These are phyloP conservation scores for Anas platyrhynchos DNA, from an alignment of 2,113 vertebrate species.

Conservation along the genomic window DNA sequence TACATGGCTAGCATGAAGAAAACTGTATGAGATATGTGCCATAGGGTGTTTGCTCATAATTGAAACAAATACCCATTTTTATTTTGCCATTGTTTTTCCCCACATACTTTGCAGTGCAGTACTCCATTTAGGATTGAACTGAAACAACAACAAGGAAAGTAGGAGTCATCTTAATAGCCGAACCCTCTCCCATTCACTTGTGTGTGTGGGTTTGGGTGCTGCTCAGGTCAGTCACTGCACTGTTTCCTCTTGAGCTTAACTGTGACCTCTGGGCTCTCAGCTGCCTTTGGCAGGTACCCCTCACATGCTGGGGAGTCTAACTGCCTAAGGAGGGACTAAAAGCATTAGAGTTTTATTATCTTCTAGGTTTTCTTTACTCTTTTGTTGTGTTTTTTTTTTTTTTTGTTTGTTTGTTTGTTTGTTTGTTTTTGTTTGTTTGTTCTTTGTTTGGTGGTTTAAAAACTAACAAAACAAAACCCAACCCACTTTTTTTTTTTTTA, in stretches of 20 bases:
- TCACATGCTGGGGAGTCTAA: neutral
- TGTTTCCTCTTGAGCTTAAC: neutral
- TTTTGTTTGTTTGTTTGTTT: no score
- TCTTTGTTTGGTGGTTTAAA: neutral
- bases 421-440: no score
- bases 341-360: accelerated
- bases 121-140: neutral
- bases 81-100: neutral
- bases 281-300: neutral
- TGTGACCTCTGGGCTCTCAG: neutral
- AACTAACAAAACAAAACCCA: accelerated
- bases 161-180: neutral
- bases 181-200: neutral
- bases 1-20: neutral
- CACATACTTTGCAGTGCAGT: neutral
- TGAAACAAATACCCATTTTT: neutral
- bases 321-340: neutral
- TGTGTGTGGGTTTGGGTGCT: accelerated
- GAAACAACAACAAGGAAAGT: neutral
- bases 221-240: neutral
- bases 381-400: neutral
- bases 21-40: neutral
- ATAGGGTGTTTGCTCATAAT: neutral
- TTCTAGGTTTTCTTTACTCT: neutral
- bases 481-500: neutral